These are phyloP conservation scores for Bombus cullumanus DNA, from an alignment of 1,140 invertebrate species.

Conservation along the genomic window DNA sequence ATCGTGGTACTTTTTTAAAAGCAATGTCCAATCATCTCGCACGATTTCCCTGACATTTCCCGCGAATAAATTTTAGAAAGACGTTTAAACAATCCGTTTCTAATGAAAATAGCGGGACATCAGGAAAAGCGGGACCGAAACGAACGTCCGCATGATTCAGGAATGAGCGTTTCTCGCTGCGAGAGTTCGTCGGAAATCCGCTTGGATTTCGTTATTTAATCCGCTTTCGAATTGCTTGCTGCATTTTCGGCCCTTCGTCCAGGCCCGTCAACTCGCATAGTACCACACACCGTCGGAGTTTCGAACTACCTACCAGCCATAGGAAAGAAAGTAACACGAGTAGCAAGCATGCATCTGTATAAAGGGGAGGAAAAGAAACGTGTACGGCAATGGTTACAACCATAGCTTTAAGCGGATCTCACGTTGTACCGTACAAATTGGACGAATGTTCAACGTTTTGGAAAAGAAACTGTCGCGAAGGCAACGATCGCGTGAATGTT, in stretches of 20 bases:
- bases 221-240: conserved; percentile 26
- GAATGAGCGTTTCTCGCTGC: not conserved
- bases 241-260: not conserved
- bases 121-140: not conserved
- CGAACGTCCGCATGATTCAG: not conserved
- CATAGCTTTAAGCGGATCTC: conserved; percentile 1
- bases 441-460: conserved; percentile 16
- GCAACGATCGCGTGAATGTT: not conserved
- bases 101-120: not conserved
- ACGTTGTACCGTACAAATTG: conserved; percentile 10
- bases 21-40: too few species aligned
- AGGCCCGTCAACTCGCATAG: conserved; percentile 4
- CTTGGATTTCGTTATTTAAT: conserved; percentile 38
- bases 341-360: not conserved
- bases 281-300: not conserved
- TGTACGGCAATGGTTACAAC: not conserved
- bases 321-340: not conserved
- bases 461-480: not conserved
- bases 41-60: not conserved
- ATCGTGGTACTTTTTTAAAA: too few species aligned
- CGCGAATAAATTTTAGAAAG: not conserved
- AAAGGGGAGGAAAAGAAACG: not conserved
- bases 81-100: not conserved
- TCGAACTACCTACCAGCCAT: not conserved
- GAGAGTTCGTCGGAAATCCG: conserved; percentile 18